phyloP scores from a whole-genome alignment of 2,888 invertebrate genomes.

The Morpho deidamia region DNA sequence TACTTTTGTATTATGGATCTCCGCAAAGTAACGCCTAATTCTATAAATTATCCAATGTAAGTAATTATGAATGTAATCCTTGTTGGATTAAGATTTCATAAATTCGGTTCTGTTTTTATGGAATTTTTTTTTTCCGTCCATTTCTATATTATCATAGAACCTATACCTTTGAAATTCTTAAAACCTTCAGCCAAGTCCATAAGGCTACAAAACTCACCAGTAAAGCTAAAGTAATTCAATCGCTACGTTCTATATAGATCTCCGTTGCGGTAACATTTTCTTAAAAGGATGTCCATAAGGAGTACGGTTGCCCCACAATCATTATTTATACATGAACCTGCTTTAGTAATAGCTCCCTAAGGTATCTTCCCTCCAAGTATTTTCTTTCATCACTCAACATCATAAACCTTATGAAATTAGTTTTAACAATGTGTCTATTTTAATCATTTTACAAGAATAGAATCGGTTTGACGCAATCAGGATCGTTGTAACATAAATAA shows the following conservation, averaged over 20 bases:
- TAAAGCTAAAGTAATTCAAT: constrained; percentile 19
- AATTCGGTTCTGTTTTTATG: too few species aligned
- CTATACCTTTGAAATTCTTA: background rate
- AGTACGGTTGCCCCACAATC: constrained; percentile 55
- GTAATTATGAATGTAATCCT: too few species aligned
- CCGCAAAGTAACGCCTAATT: too few species aligned
- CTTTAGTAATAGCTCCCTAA: constrained; percentile 73
- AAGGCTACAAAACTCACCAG: constrained; percentile 11
- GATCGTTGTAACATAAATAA: too few species aligned
- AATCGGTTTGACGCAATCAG: too few species aligned
- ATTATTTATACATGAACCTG: constrained; percentile 81
- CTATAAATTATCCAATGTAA: too few species aligned
- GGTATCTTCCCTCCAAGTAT: constrained; percentile 42
- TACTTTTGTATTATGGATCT: too few species aligned
- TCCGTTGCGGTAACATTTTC: constrained; percentile 42
- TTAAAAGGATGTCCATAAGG: constrained; percentile 55
- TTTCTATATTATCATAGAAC: too few species aligned
- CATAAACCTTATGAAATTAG: constrained; percentile 33
- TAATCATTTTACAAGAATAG: constrained; percentile 22
- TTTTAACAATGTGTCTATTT: constrained; percentile 31
- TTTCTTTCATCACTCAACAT: constrained; percentile 49
- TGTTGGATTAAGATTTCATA: too few species aligned
- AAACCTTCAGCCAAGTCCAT: constrained; percentile 16
- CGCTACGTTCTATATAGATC: constrained; percentile 21
- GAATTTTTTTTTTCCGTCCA: too few species aligned